phyloP scores from a whole-genome alignment of 23 tunicate species.

The Oikopleura dioica region DNA sequence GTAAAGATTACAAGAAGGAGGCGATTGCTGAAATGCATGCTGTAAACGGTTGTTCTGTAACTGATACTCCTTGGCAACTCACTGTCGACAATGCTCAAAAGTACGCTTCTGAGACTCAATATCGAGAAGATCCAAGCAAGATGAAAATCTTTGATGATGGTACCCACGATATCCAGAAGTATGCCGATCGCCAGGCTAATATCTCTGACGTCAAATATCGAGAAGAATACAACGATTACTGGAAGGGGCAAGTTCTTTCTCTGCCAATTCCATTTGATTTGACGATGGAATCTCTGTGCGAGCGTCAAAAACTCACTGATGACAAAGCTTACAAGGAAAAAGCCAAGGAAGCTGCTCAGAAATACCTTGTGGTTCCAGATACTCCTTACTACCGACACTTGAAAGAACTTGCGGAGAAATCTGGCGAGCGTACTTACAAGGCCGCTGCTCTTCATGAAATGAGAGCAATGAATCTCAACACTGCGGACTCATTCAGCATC shows the following conservation, averaged over 20 bases:
- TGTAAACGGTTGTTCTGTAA: constrained; percentile 3
- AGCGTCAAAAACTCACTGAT: constrained; percentile 9
- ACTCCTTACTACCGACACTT: constrained; percentile 42
- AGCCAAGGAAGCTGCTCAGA: constrained; percentile 34
- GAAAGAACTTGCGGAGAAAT: constrained; percentile 15
- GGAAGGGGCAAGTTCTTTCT: constrained; percentile 13
- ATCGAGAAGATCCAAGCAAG: background rate
- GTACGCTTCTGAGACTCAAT: background rate
- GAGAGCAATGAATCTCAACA: background rate
- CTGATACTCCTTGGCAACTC: background rate
- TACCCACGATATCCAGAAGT: background rate
- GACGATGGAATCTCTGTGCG: constrained; percentile 3
- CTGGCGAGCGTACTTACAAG: constrained; percentile 1
- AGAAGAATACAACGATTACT: constrained; percentile 26
- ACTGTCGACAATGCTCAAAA: background rate
- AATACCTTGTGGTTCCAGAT: constrained; percentile 52
- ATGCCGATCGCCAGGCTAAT: constrained; percentile 29
- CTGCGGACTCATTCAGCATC: background rate
- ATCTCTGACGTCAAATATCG: constrained; percentile 57
- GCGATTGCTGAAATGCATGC: constrained; percentile 5
- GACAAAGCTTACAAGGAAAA: constrained; percentile 44
- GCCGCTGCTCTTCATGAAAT: background rate
- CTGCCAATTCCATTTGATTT: constrained; percentile 13
- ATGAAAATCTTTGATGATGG: background rate
- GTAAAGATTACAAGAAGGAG: constrained; percentile 62